These are phyloP conservation scores for Etheostoma spectabile DNA, from an alignment of 2,113 vertebrate species.

Conservation along the genomic window DNA sequence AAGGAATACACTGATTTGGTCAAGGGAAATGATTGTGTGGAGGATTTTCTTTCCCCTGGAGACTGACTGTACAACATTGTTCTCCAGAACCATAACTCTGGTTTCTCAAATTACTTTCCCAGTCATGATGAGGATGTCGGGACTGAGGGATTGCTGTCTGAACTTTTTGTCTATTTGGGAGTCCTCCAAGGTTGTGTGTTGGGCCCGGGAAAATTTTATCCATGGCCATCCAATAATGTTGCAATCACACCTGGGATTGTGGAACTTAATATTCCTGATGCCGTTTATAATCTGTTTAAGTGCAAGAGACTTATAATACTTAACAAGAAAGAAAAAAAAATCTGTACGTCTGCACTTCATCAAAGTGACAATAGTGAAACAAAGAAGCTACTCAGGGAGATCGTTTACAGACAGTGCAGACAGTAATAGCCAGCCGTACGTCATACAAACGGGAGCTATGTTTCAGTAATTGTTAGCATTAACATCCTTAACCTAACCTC, in stretches of 20 bases:
- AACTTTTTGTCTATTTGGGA: conserved; percentile 67
- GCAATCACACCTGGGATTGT: conserved; percentile 47
- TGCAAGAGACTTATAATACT: not conserved
- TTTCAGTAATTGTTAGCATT: too few relatives aligned
- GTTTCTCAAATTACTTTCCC: conserved; percentile 66
- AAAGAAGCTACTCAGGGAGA: not conserved
- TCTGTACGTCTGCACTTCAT: not conserved
- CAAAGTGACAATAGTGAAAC: not conserved
- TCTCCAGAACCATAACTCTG: conserved; percentile 42
- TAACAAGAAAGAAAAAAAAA: not conserved
- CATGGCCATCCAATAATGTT: conserved; percentile 14
- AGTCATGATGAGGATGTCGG: conserved; percentile 55
- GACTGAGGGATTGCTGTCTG: conserved; percentile 55
- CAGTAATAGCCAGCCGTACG: not conserved
- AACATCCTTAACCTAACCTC: too few relatives aligned
- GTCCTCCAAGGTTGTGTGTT: conserved; percentile 55
- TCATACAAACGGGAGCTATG: too few relatives aligned
- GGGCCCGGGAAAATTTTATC: conserved; percentile 44
- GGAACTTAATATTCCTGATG: conserved; percentile 27
- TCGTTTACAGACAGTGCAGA: not conserved
- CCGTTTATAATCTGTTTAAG: not conserved
- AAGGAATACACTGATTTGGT: conserved; percentile 27
- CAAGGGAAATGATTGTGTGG: conserved; percentile 22
- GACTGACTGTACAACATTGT: conserved; percentile 53
- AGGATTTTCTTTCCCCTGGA: conserved; percentile 26